Base-by-base conservation (phyloP, 2,797 vertebrate species). In the Danio albolineatus region DNA sequence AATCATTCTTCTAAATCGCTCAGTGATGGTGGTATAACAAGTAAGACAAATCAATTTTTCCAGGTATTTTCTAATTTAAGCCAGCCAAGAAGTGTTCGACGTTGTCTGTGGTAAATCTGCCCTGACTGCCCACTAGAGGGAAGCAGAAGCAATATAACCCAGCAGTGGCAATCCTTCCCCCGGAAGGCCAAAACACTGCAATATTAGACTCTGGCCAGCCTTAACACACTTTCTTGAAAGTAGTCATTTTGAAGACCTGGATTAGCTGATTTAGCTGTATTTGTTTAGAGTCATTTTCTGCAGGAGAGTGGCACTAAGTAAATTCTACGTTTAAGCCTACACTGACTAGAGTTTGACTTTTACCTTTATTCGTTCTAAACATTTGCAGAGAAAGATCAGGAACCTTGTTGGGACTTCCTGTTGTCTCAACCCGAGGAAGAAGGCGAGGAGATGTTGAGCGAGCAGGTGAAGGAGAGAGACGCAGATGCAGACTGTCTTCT, bases 341-440 rank as follows among this genome's bases (percentile, higher is more conserved):
- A 43, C 41, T 28, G 5, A 14, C 59, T 54, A 28, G 10, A 57
- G 2, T 6, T 46, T 57, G 39, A 60, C n/a, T 39, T 64, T 36
- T 38, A 41, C 38, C 7, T 10, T 80, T 66, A 60, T 1, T 59
- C 85, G 10, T 66, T 61, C 61, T 9, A 54, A 46, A 76, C 2
- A 43, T 76, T 46, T 90, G 73, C 94, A 98, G 97, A 98, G 91
- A 94, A 91, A 0, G 96, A 96, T 59, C 95, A 97, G n/a, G 94
- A 94, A 85, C 92, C 96, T 0, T 94, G 94, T 87, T 96, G 96
- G 73, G 95, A 98, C 87, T 95, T 96, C 86, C 91, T 98, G 82
- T 92, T 97, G 84, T 96, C 95, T 14, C 95, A 96, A 3, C 93
- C 95, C 82, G 92, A 90, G 67, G 94, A 95, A n/a, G 95, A 96